Evolutionary conservation across 92 coral and sea anemone species (phyloP).

Genomic region (Zoanthus sansibaricus): DNA sequence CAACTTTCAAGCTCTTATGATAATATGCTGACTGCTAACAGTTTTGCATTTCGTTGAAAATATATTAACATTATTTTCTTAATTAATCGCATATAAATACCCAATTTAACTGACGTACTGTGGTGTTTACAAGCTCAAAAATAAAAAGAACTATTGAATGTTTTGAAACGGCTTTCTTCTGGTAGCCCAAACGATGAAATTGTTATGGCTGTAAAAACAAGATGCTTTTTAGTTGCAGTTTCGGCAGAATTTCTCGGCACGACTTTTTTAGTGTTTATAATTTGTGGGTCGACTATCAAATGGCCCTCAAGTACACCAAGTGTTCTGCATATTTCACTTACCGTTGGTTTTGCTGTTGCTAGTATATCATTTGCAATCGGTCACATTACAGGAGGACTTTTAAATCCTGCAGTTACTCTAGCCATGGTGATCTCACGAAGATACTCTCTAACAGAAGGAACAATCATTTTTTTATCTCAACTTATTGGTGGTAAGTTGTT

Average conservation of each 20-base stretch:
- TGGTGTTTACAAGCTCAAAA: too few species aligned
- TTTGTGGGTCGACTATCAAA: slow-evolving; percentile 69
- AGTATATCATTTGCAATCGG: slow-evolving; percentile 66
- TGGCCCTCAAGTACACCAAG: slow-evolving; percentile 42
- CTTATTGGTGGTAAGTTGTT: slow-evolving; percentile 79
- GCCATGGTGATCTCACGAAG: slow-evolving; percentile 72
- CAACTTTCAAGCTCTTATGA: too few species aligned
- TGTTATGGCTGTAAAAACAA: neutral
- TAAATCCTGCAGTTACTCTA: slow-evolving; percentile 82
- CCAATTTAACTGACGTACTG: too few species aligned
- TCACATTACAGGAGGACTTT: slow-evolving; percentile 83
- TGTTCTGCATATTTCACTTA: slow-evolving; percentile 77
- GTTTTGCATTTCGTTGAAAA: too few species aligned
- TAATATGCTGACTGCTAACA: too few species aligned
- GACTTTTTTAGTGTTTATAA: slow-evolving; percentile 74
- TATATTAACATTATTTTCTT: too few species aligned
- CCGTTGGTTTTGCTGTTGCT: slow-evolving; percentile 80
- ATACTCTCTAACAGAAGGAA: slow-evolving; percentile 66
- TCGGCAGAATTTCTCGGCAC: slow-evolving; percentile 84
- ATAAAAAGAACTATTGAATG: too few species aligned
- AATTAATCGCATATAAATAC: too few species aligned
- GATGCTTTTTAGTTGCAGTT: slow-evolving; percentile 63
- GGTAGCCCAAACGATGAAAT: too few species aligned
- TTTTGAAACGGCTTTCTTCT: too few species aligned
- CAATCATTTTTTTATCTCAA: slow-evolving; percentile 63